These are phyloP conservation scores for Meandrina meandrites DNA, from an alignment of 92 coral and sea anemone genomes.

Conservation along the genomic window DNA sequence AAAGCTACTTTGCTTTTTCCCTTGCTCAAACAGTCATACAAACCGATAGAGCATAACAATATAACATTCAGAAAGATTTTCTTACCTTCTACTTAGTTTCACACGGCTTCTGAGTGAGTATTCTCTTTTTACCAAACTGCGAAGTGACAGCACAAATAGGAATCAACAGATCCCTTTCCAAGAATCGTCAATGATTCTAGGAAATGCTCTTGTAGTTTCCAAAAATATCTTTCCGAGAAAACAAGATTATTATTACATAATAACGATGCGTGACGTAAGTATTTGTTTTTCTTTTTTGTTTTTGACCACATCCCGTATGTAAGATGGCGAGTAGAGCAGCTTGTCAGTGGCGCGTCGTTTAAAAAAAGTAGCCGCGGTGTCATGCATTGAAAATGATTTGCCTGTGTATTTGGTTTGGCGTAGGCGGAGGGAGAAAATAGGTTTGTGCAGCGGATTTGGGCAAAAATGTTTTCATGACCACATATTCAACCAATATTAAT, in stretches of 20 bases:
- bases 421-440: background rate
- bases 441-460: background rate
- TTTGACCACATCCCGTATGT: no score
- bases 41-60: background rate
- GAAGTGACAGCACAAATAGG: background rate
- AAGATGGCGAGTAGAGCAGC: no score
- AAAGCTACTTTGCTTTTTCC: no score
- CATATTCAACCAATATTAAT: no score
- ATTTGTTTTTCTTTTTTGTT: no score
- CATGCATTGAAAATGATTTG: background rate
- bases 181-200: background rate
- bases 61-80: background rate
- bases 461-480: no score
- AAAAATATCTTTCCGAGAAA: background rate
- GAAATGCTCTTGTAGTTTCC: background rate
- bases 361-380: no score
- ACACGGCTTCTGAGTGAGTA: background rate
- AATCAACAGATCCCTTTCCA: background rate
- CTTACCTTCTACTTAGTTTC: background rate
- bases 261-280: background rate
- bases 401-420: background rate
- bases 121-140: no score
- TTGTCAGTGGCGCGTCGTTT: no score
- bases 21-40: background rate
- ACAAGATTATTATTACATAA: background rate